Percentiles rank a stretch among this genome's conserved stretches.
These are phyloP conservation scores for Galerucella nymphaeae DNA, from an alignment of 2,888 invertebrate species.

Conservation along the genomic window DNA sequence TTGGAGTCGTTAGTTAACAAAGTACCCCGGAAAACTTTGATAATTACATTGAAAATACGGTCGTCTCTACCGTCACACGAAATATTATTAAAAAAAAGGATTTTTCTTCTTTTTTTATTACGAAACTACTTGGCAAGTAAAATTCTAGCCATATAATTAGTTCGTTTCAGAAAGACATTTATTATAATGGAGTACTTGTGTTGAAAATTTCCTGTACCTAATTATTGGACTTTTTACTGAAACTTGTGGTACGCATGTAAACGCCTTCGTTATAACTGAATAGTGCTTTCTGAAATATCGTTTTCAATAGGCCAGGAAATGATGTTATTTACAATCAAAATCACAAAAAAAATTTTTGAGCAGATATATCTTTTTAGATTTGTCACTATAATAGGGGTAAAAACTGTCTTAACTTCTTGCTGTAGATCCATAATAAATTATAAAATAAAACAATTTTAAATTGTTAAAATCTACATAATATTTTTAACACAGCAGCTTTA, in stretches of 20 bases:
- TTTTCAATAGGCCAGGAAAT: slow-evolving; percentile 25
- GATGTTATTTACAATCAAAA: not conserved
- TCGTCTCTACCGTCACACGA: slow-evolving; percentile 12
- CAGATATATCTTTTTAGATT: no score
- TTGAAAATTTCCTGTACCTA: slow-evolving; percentile 48
- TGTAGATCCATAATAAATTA: no score
- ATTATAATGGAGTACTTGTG: slow-evolving; percentile 39
- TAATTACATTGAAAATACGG: slow-evolving; percentile 28
- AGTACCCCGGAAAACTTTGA: slow-evolving; percentile 9
- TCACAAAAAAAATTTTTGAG: not conserved
- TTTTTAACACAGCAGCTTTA: no score
- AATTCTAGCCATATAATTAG: slow-evolving; percentile 34
- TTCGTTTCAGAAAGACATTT: slow-evolving; percentile 34
- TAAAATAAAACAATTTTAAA: no score
- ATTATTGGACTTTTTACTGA: slow-evolving; percentile 57
- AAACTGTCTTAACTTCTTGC: no score
- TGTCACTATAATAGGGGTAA: no score
- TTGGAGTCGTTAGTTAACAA: slow-evolving; percentile 22
- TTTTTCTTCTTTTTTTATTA: slow-evolving; percentile 6
- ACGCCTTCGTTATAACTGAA: slow-evolving; percentile 61
- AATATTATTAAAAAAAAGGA: slow-evolving; percentile 6
- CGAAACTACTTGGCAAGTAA: slow-evolving; percentile 23
- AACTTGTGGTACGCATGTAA: slow-evolving; percentile 61
- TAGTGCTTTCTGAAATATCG: slow-evolving; percentile 57
- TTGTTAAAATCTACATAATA: no score